phyloP scores from a whole-genome alignment of 2,113 vertebrate genomes.

The Sylvilagus bachmani region DNA sequence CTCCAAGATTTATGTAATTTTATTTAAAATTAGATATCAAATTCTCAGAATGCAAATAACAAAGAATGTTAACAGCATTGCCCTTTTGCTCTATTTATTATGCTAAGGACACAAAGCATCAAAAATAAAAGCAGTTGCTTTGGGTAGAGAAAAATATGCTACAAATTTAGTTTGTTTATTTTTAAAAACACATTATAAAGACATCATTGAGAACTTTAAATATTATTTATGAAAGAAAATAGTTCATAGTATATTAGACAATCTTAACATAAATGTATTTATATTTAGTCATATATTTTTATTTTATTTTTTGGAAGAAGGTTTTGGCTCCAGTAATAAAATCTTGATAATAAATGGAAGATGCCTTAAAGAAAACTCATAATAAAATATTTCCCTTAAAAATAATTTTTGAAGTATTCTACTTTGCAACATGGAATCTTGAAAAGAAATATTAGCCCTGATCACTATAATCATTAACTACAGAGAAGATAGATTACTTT shows the following conservation, averaged over 20 bases:
- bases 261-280: not conserved
- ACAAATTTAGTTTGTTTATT: not conserved
- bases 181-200: not conserved
- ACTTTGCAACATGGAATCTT: not conserved
- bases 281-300: not conserved
- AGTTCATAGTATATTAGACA: not conserved
- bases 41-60: constrained; percentile 31
- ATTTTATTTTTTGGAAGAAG: constrained; percentile 23
- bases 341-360: constrained; percentile 9
- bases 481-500: constrained; percentile 22
- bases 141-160: not conserved
- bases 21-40: constrained; percentile 57
- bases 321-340: not conserved
- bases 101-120: constrained; percentile 7
- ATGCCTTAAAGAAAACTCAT: not conserved
- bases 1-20: constrained; percentile 49
- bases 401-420: not conserved
- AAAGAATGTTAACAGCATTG: not conserved
- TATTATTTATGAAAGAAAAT: not conserved
- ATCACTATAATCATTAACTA: not conserved
- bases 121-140: constrained; percentile 1
- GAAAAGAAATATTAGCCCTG: not conserved
- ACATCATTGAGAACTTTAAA: not conserved
- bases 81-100: constrained; percentile 50
- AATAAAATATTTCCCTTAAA: not conserved